Evolutionary conservation across 2,888 invertebrate genomes (phyloP), one percentile per base, ranked within the genome.

Genomic region (Microctonus hyperodae): DNA sequence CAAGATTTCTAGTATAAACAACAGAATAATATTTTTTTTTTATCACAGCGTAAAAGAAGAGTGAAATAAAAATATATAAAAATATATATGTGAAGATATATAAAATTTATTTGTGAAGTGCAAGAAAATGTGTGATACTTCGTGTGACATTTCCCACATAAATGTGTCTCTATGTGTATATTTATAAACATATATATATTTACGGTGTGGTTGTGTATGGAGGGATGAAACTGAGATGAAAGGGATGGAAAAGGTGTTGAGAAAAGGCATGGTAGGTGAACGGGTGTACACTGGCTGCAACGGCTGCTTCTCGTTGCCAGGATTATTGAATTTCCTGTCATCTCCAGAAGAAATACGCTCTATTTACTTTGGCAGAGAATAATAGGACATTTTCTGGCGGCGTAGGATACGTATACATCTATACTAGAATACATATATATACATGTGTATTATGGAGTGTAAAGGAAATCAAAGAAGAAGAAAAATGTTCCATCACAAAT

Each of bases 311-410:
- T 75, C 75, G 75, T 77, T 77, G 76, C 75, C 72, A 77, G 76
- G 79, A 81, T 82, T 82, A 82, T 82, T 80, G 81, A 81, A 79
- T 81, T 81, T 81, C 75, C 78, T 79, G 82, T 82, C 81, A 81
- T 79, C 78, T 78, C 78, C 81, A 81, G 81, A 81, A 81, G 81
- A 82, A 81, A 81, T 80, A 76, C 77, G 79, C 76, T 79, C 77
- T 79, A 81, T 81, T 80, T 80, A 80, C 79, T 78, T 69, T 65
- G 60, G 64, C 67, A 48, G 57, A 57, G 64, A 60, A 25, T 65
- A 59, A 59, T 44, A 64, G 35, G 37, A 64, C 62, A 22, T 50
- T 48, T 56, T 40, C 22, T 23, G 11, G 56, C 44, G 13, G 55
- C 48, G 16, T 16, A 16, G 16, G 44, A 7, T 16, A 35, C 35